Percentiles rank a stretch among this genome's conserved stretches.
Evolutionary conservation across 2,888 invertebrate genomes (phyloP).

Genomic region (Plebejus argus): DNA sequence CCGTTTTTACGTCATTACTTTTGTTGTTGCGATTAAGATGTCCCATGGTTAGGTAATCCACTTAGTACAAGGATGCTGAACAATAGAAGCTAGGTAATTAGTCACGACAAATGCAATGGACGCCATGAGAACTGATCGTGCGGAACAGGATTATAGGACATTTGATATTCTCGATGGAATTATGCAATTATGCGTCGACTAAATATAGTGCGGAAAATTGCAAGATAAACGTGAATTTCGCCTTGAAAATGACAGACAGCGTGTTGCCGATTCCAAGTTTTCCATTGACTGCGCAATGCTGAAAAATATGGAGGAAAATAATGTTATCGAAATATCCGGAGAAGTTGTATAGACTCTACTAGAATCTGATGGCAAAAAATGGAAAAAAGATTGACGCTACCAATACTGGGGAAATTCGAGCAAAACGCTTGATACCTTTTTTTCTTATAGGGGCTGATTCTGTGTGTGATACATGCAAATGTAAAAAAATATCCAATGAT

Average conservation of each 20-base stretch:
- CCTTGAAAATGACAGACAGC: constrained; percentile 16
- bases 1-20: too few species aligned
- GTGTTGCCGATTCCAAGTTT: not conserved
- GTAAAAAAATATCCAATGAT: too few species aligned
- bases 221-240: constrained; percentile 6
- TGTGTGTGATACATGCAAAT: too few species aligned
- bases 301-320: not conserved
- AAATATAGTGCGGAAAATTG: not conserved
- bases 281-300: constrained; percentile 14
- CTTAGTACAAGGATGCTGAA: constrained; percentile 27
- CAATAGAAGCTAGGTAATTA: constrained; percentile 13
- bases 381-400: too few species aligned
- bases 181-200: not conserved
- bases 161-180: constrained; percentile 6
- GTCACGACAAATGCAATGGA: constrained; percentile 19
- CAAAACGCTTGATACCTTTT: too few species aligned
- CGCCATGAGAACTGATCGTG: not conserved
- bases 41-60: constrained; percentile 8
- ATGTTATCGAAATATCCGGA: not conserved
- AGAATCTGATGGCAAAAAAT: too few species aligned
- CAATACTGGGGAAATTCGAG: too few species aligned
- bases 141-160: not conserved
- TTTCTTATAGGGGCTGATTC: too few species aligned
- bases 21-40: too few species aligned
- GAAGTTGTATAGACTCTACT: not conserved